phyloP scores from a whole-genome alignment of 2,797 vertebrate genomes.

The Eulemur rubriventer region DNA sequence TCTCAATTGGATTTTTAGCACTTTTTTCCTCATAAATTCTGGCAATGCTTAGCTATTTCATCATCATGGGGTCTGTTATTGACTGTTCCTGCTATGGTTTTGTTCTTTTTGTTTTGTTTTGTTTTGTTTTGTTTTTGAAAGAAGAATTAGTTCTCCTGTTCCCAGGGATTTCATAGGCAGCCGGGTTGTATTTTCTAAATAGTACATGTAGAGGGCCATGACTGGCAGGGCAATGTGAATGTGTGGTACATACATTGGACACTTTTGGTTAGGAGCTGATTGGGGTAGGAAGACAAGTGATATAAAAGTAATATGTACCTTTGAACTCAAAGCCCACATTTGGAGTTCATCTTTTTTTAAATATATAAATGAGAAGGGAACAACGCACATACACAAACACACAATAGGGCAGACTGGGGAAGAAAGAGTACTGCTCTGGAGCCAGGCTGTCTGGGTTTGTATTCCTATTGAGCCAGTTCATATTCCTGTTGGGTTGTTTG shows the following conservation, averaged over 20 bases:
- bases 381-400: background rate
- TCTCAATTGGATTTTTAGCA: background rate
- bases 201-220: background rate
- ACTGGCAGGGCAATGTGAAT: background rate
- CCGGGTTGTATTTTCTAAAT: background rate
- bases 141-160: background rate
- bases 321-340: background rate
- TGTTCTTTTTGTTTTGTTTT: background rate
- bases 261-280: background rate
- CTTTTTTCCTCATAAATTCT: background rate
- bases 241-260: background rate
- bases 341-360: background rate
- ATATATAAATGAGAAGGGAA: background rate
- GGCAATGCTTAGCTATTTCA: background rate
- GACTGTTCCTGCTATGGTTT: background rate
- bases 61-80: background rate
- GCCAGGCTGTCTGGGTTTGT: background rate
- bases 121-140: background rate
- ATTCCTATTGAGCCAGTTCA: background rate
- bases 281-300: background rate
- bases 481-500: background rate
- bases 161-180: background rate
- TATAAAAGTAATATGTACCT: background rate
- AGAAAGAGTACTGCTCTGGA: background rate
- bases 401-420: background rate